These are phyloP conservation scores for Reinhardtius hippoglossoides DNA, from an alignment of 2,113 vertebrate genomes.

Conservation along the genomic window DNA sequence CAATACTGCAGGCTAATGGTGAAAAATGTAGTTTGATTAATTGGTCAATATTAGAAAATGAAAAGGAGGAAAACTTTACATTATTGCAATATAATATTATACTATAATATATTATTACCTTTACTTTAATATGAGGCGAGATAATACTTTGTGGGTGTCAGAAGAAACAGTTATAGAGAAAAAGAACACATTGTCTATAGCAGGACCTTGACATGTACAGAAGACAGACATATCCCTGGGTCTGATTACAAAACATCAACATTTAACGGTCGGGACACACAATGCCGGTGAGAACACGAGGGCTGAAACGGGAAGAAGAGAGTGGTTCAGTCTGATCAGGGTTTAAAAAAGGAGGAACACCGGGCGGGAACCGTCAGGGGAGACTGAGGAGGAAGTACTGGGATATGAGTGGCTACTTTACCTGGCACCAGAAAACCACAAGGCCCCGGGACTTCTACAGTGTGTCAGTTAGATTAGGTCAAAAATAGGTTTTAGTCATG, in stretches of 20 bases:
- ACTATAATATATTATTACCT: neutral
- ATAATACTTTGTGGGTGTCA: neutral
- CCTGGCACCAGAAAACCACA: slow-evolving; percentile 95
- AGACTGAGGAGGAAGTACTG: slow-evolving; percentile 69
- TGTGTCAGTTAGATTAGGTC: slow-evolving; percentile 80
- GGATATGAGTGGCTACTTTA: slow-evolving; percentile 84
- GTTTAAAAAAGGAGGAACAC: slow-evolving; percentile 46
- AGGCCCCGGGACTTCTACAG: slow-evolving; percentile 91
- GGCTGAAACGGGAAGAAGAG: slow-evolving; percentile 22
- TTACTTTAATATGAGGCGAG: neutral
- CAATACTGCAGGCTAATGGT: neutral
- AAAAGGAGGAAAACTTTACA: too few relatives aligned
- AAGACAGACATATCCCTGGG: slow-evolving; percentile 3
- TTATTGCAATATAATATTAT: neutral
- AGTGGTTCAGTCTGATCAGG: slow-evolving; percentile 36
- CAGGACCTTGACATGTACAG: slow-evolving; percentile 49
- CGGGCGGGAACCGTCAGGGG: slow-evolving; percentile 47
- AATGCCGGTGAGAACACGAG: slow-evolving; percentile 51
- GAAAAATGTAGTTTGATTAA: too few relatives aligned
- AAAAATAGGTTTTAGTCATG: slow-evolving; percentile 77
- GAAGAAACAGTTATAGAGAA: neutral
- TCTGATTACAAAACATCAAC: slow-evolving; percentile 15
- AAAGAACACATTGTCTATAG: slow-evolving; percentile 30
- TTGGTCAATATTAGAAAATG: too few relatives aligned
- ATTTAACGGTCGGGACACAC: slow-evolving; percentile 17